These are phyloP conservation scores for Cephalopholis sonnerati DNA, from an alignment of 2,113 vertebrate species.

Conservation along the genomic window DNA sequence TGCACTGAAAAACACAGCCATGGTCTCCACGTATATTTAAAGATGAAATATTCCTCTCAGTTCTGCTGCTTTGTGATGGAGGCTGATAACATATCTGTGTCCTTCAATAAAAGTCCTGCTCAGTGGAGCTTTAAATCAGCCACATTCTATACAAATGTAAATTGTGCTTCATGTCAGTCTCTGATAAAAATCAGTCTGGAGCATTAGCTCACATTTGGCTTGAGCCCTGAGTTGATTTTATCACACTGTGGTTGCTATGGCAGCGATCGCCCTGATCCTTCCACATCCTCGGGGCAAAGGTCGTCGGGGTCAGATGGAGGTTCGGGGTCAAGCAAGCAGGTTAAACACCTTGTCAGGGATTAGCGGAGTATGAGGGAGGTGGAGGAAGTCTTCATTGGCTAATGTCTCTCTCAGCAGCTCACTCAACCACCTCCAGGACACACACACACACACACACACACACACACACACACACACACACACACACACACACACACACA, in stretches of 20 bases:
- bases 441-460: slow-evolving; percentile 55
- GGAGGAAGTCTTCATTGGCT: slow-evolving; percentile 78
- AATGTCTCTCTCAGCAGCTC: slow-evolving; percentile 57
- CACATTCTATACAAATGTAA: slow-evolving; percentile 26
- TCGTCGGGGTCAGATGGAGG: slow-evolving; percentile 71
- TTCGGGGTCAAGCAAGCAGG: slow-evolving; percentile 75
- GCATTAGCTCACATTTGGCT: slow-evolving; percentile 49
- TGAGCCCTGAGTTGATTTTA: slow-evolving; percentile 56
- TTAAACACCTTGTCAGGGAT: slow-evolving; percentile 84
- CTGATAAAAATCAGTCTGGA: slow-evolving; percentile 59
- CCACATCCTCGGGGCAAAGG: slow-evolving; percentile 69
- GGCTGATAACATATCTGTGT: slow-evolving; percentile 2
- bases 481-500: slow-evolving; percentile 57
- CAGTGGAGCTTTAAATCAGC: slow-evolving; percentile 30
- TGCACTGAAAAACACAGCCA: not conserved
- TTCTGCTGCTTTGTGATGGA: not conserved
- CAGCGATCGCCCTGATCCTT: slow-evolving; percentile 50
- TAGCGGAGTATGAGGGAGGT: slow-evolving; percentile 61
- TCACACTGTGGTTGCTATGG: slow-evolving; percentile 52
- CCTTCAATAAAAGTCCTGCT: slow-evolving; percentile 5
- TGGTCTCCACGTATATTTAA: not conserved
- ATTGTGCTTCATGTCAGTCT: slow-evolving; percentile 9
- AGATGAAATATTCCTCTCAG: slow-evolving; percentile 1
- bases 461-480: slow-evolving; percentile 65
- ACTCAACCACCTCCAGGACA: slow-evolving; percentile 59